These are phyloP conservation scores for Carassius carassius DNA, from an alignment of 2,113 vertebrate genomes.

Conservation along the genomic window DNA sequence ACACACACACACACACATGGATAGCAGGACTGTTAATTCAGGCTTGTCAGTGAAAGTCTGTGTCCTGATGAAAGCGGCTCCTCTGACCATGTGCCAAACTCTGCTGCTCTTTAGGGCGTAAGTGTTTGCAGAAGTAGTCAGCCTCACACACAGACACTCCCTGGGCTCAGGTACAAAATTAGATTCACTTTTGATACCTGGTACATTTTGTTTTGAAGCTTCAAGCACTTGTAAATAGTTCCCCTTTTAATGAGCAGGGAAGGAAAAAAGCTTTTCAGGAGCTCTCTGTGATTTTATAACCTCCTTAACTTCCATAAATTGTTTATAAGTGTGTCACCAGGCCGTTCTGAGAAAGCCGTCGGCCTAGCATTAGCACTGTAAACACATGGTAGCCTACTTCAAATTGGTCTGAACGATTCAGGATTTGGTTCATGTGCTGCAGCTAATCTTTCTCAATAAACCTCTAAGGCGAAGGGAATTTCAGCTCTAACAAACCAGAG, in stretches of 20 bases:
- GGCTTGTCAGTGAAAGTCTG: conserved; percentile 42
- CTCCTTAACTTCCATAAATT: conserved; percentile 3
- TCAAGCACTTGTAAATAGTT: background rate
- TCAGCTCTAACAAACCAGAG: background rate
- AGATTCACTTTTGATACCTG: background rate
- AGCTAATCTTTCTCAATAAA: conserved; percentile 35
- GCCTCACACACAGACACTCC: conserved; percentile 40
- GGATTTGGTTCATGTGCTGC: conserved; percentile 34
- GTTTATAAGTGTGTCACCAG: conserved; percentile 29
- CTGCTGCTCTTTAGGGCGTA: conserved; percentile 49
- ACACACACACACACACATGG: conserved; percentile 31
- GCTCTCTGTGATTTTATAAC: conserved; percentile 16
- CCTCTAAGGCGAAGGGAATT: conserved; percentile 9
- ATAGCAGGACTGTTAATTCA: conserved; percentile 47
- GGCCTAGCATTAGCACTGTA: conserved; percentile 12
- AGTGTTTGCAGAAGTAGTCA: conserved; percentile 64
- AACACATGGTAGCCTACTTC: conserved; percentile 16
- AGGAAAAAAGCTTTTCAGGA: background rate
- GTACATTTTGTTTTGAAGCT: background rate
- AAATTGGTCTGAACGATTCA: background rate
- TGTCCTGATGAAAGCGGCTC: conserved; percentile 52
- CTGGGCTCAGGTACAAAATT: background rate
- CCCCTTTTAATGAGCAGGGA: background rate
- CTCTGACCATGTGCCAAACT: conserved; percentile 53
- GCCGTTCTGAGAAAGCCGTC: background rate